Evolutionary conservation across 2,888 invertebrate genomes (phyloP), one percentile per base, ranked within the genome.

Genomic region (Drosophila austrosaltans): DNA sequence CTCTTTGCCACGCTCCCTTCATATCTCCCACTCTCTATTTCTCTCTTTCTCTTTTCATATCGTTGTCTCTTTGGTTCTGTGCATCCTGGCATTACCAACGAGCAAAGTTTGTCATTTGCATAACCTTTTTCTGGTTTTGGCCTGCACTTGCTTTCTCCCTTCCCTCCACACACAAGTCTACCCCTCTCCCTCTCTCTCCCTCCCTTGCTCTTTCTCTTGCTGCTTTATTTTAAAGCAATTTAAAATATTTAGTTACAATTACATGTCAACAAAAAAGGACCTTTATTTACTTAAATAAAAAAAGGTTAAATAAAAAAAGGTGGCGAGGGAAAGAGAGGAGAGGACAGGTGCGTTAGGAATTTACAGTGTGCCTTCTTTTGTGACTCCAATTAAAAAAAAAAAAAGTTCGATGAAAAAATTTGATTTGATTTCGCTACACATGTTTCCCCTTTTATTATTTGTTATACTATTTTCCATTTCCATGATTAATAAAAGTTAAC

Each of bases 181-280:
- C 1, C 8, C 22, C 7, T 0, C 10, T 22, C 16, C 6, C 16
- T 42, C 44, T 8, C 28, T 2, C 8, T 5, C 7, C n/a, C 42
- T 16, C 6, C 16, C 16, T 42, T 42, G 30, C 42, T 42, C 12
- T 42, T 42, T 42, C 42, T 6, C 42, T 16, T 10, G 7, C 48
- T 25, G 25, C 84, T 89, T 89, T 84, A 89, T 87, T 89, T 89
- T 89, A 87, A 87, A 89, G 85, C 85, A 84, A 89, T 89, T 82
- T 87, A 83, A 87, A 89, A 87, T 87, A 89, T 89, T 87, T 87
- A 87, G 84, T 89, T 84, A 81, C 90, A 89, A 87, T 87, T 89
- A 87, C 80, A 86, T 89, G 81, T 89, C 84, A 88, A 89, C 87
- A 83, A 81, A 83, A 71, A 69, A 66, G 63, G 72, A 69, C 79